Conservation (phyloP, 2,113 vertebrate species). For the Callorhinus ursinus region DNA sequence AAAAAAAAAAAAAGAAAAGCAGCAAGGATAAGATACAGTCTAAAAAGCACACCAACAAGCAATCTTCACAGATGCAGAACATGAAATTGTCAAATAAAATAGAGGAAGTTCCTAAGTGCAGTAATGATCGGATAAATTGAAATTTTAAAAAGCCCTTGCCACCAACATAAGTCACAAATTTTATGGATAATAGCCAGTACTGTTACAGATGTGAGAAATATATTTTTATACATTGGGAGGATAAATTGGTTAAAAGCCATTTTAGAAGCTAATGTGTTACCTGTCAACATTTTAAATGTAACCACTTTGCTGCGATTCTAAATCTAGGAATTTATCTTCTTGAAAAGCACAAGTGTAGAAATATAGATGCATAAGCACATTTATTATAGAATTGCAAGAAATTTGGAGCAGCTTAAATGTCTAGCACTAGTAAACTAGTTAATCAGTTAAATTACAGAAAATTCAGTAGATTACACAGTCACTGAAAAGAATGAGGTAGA, state of each 20-base stretch:
- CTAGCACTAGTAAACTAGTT: not conserved
- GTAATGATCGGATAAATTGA: not conserved
- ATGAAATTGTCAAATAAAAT: not conserved
- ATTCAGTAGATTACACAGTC: not conserved
- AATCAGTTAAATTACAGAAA: not conserved
- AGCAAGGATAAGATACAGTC: not conserved
- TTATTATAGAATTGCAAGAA: not conserved
- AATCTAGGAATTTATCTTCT: not conserved
- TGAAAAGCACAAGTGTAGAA: not conserved
- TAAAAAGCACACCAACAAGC: not conserved
- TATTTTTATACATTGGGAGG: not conserved
- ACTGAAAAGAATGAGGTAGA: not conserved
- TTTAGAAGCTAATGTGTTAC: not conserved
- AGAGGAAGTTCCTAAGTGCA: not conserved
- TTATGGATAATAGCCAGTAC: not conserved
- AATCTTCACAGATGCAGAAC: not conserved
- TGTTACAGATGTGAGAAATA: not conserved
- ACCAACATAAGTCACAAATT: not conserved
- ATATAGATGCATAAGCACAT: not conserved
- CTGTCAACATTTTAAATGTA: not conserved
- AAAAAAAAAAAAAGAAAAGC: not conserved
- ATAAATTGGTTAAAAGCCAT: not conserved
- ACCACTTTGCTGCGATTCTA: not conserved
- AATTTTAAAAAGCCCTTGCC: not conserved
- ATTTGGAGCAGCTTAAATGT: not conserved